Evolutionary conservation across 2,888 invertebrate genomes (phyloP).

Genomic region (Actias luna): DNA sequence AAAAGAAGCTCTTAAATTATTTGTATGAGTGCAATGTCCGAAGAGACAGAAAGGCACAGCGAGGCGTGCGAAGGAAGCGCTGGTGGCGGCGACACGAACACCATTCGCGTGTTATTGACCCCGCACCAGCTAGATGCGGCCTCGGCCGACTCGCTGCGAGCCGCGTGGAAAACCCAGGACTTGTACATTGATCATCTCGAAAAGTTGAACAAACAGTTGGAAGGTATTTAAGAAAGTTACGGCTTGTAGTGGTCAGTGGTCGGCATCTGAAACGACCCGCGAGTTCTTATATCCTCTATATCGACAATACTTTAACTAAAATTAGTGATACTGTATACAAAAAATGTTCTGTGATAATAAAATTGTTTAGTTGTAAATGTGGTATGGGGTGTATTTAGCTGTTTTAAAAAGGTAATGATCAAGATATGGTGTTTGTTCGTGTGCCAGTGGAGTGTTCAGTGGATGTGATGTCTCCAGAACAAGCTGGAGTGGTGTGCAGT

Average conservation of each 20-base stretch:
- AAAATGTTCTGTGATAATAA: slow-evolving; percentile 68
- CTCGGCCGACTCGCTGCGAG: slow-evolving; percentile 84
- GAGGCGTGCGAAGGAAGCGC: slow-evolving; percentile 68
- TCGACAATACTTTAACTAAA: slow-evolving; percentile 82
- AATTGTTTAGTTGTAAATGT: slow-evolving; percentile 67
- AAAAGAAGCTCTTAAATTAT: slow-evolving; percentile 64
- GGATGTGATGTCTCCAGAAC: slow-evolving; percentile 54
- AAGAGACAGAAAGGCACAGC: slow-evolving; percentile 75
- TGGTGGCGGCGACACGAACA: slow-evolving; percentile 78
- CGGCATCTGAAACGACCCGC: slow-evolving; percentile 58
- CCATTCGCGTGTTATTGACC: slow-evolving; percentile 83
- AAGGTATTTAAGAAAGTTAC: slow-evolving; percentile 86
- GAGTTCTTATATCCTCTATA: slow-evolving; percentile 67
- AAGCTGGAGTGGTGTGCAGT: slow-evolving; percentile 55
- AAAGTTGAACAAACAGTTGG: slow-evolving; percentile 87
- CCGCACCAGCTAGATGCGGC: slow-evolving; percentile 85
- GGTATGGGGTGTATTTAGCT: slow-evolving; percentile 76
- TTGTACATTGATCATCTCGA: slow-evolving; percentile 88
- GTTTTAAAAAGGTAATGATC: slow-evolving; percentile 57
- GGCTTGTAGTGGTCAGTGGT: slow-evolving; percentile 74
- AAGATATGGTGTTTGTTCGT: slow-evolving; percentile 65
- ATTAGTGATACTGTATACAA: slow-evolving; percentile 73
- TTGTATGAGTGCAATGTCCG: slow-evolving; percentile 79
- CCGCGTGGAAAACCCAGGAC: slow-evolving; percentile 89
- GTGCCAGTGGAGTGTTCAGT: slow-evolving; percentile 66